Evolutionary conservation across 2,797 vertebrate species (phyloP), one percentile per base, ranked within the genome.

Genomic region (Mustela erminea): DNA sequence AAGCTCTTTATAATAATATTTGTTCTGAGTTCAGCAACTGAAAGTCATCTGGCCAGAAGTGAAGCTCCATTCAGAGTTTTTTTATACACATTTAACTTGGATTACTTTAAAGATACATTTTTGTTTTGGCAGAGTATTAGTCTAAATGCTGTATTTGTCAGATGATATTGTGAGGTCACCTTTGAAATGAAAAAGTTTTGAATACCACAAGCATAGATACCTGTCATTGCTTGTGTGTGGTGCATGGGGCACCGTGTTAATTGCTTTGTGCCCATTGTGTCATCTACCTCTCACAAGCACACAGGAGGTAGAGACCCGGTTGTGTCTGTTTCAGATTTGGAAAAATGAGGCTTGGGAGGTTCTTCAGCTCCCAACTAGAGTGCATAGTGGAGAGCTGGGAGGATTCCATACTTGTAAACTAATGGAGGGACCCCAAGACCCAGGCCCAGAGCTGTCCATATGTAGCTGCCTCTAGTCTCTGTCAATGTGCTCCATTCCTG

Each of bases 41-140:
- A 52, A 96, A 92, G 64, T 93, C 74, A 74, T 90, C 75, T 82
- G 87, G 83, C 90, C 92, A 93, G 85, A 92, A 96, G 90, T 68
- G 58, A 93, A 38, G 10, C 17, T 93, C n/a, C 35, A 58, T 62
- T 96, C 64, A 95, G 46, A 62, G 68, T 66, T 75, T 95, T 95
- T 81, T 64, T 74, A 78, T 78, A 66, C 35, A 92, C 35, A 89
- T 87, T 95, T 95, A 84, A 56, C 70, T 97, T 75, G 85, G 83
- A 49, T 95, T 85, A 87, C 62, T 96, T 92, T 87, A 78, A 95
- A 95, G 90, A 89, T 96, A 89, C 78, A 77, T 80, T 95, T 95
- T 92, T 27, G 49, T 96, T 95, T 96, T 90, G 89, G 82, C 74
- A 88, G 87, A 86, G 43, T 83, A 77, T 74, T 46, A 46, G 70